phyloP scores from a whole-genome alignment of 2,888 invertebrate species.

The Dasypogon diadema region DNA sequence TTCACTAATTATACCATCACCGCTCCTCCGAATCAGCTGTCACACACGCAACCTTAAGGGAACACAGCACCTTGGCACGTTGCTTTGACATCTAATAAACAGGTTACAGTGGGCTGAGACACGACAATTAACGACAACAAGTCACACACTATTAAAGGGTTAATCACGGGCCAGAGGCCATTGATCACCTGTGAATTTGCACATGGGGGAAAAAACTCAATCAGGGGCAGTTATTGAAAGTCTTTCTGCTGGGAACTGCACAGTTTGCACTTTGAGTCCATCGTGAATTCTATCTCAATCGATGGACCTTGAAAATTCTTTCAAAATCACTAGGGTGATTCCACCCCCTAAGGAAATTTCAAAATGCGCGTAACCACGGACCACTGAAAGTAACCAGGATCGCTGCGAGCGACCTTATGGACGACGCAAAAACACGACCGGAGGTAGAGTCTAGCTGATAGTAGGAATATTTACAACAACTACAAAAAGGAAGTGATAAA shows the following conservation, averaged over 20 bases:
- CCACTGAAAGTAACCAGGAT: too few species aligned
- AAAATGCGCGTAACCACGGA: too few species aligned
- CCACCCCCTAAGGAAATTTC: background rate
- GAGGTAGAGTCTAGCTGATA: constrained; percentile 16
- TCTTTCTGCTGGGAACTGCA: background rate
- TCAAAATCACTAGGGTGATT: background rate
- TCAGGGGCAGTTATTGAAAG: background rate
- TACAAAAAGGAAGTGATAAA: background rate
- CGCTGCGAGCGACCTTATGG: background rate
- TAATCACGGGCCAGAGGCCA: background rate
- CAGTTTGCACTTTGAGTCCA: background rate
- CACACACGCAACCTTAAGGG: constrained; percentile 34
- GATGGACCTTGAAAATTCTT: background rate
- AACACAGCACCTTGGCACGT: constrained; percentile 28
- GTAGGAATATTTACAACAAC: constrained; percentile 18
- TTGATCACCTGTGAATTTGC: too few species aligned
- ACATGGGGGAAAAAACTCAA: too few species aligned
- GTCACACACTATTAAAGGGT: background rate
- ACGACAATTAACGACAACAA: background rate
- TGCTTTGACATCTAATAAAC: constrained; percentile 43
- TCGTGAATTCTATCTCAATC: background rate
- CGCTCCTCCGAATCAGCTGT: constrained; percentile 30
- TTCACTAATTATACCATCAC: constrained; percentile 47
- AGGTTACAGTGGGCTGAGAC: background rate
- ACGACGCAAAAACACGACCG: background rate